A percentile compares a stretch with the other conserved stretches of the same genome.
Conservation (phyloP, 2,113 vertebrate genomes). For the Miniopterus natalensis region DNA sequence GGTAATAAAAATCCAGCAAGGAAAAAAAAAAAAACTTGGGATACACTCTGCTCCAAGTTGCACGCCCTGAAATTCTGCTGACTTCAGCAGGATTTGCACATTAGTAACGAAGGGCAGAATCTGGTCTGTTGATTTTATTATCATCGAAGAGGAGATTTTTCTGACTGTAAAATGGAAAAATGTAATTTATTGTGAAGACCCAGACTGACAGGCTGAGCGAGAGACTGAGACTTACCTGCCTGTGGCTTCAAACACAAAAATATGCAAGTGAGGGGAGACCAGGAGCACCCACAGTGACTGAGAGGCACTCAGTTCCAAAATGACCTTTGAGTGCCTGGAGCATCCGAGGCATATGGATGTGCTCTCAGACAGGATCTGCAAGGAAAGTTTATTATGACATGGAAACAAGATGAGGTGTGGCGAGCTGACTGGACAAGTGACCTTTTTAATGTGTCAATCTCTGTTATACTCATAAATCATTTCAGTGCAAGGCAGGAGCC, state of each 20-base stretch:
- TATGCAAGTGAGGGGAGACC: not conserved
- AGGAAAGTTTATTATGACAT: constrained; percentile 48
- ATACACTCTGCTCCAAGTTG: constrained; percentile 69
- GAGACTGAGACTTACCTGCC: constrained; percentile 58
- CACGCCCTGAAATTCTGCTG: constrained; percentile 77
- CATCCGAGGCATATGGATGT: not conserved
- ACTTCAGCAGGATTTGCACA: constrained; percentile 76
- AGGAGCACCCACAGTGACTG: not conserved
- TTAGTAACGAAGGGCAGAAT: constrained; percentile 73
- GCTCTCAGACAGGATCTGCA: not conserved
- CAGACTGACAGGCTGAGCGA: constrained; percentile 49
- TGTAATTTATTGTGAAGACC: constrained; percentile 71
- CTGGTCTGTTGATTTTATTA: constrained; percentile 82
- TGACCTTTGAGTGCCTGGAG: constrained; percentile 63
- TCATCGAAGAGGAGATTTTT: constrained; percentile 76
- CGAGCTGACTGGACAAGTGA: constrained; percentile 71
- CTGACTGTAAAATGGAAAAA: constrained; percentile 76
- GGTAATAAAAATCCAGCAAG: constrained; percentile 83
- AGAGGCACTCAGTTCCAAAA: constrained; percentile 16
- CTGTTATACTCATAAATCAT: constrained; percentile 78
- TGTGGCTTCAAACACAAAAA: constrained; percentile 57
- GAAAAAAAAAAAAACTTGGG: constrained; percentile 62
- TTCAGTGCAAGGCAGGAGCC: constrained; percentile 31
- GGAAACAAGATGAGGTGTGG: constrained; percentile 54
- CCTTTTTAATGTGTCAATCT: constrained; percentile 77